Base-by-base conservation (phyloP, 2,888 invertebrate genomes). In the Apocheima hispidaria region DNA sequence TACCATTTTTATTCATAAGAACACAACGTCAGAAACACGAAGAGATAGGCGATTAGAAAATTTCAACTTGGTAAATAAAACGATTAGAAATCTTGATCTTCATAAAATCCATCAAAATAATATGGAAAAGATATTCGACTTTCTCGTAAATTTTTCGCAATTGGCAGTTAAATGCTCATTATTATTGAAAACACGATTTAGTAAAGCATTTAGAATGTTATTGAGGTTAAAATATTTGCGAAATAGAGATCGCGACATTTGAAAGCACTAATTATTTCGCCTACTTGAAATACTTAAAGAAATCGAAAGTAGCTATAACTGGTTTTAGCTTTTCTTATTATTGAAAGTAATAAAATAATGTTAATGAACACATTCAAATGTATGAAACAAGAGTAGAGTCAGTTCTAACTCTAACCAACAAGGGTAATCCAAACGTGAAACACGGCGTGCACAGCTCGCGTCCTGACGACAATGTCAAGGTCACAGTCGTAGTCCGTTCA, bases 381-480 rank as follows among this genome's bases (percentile, higher is more conserved):
- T 18, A 38, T 38, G 18, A 18, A 38, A 38, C 10, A 3, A 18
- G 38, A 36, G n/a, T 16, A 14, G 35, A 10, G 38, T 18, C 4
- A 41, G n/a, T n/a, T n/a, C n/a, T 5, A 21, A 5, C 21, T 21
- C 21, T 21, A 41, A 41, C 2, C 16, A 30, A 4, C 12, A 30
- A 0, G 46, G 20, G 12, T 18, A 26, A 14, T 2, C 20, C 1
- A 38, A 44, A 30, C 35, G 14, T 40, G 46, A 46, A 23, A 40
- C 46, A 30, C 21, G 33, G 18, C 38, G 46, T 46, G 30, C 38
- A 40, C 36, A 23, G 16, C 36, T 33, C 51, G 56, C 63, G 69
- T 66, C 65, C 65, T 78, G 80, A 77, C 84, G 86, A 81, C 87
- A 87, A 86, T 87, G 87, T 86, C 87, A 82, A 74, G 82, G 77